These are phyloP conservation scores for Hypselothyrea guttata DNA, from an alignment of 2,888 invertebrate species.

Conservation along the genomic window DNA sequence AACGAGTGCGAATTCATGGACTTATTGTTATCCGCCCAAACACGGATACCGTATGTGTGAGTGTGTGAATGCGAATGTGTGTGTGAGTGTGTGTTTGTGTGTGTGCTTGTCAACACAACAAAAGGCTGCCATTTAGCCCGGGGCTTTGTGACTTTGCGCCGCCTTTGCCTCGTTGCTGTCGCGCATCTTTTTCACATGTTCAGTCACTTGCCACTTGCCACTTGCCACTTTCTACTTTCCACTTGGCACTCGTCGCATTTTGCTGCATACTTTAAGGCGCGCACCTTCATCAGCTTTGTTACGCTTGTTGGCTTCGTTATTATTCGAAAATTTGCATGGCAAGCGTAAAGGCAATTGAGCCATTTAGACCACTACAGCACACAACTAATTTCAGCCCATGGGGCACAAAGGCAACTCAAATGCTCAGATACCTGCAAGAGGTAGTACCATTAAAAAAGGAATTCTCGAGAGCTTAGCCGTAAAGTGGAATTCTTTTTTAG, in stretches of 20 bases:
- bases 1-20: constrained; percentile 37
- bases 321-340: constrained; percentile 55
- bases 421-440: background rate
- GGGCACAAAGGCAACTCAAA: constrained; percentile 29
- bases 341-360: constrained; percentile 53
- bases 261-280: constrained; percentile 58
- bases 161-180: constrained; percentile 26
- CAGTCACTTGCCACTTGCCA: constrained; percentile 45
- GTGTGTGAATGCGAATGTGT: constrained; percentile 4
- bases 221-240: constrained; percentile 40
- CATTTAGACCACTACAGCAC: constrained; percentile 61
- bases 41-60: background rate
- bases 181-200: constrained; percentile 48
- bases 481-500: constrained; percentile 10
- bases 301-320: constrained; percentile 30
- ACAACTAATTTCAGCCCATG: constrained; percentile 60
- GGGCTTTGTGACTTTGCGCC: constrained; percentile 50
- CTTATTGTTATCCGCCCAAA: constrained; percentile 26
- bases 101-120: constrained; percentile 45
- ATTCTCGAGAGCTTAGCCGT: constrained; percentile 15
- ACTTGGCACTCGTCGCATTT: constrained; percentile 48
- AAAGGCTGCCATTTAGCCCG: constrained; percentile 43
- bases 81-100: constrained; percentile 10
- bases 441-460: constrained; percentile 10
- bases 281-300: constrained; percentile 23